Evolutionary conservation across 1,140 invertebrate genomes (phyloP), one percentile per base, ranked within the genome.

Genomic region (Ectropis grisescens): DNA sequence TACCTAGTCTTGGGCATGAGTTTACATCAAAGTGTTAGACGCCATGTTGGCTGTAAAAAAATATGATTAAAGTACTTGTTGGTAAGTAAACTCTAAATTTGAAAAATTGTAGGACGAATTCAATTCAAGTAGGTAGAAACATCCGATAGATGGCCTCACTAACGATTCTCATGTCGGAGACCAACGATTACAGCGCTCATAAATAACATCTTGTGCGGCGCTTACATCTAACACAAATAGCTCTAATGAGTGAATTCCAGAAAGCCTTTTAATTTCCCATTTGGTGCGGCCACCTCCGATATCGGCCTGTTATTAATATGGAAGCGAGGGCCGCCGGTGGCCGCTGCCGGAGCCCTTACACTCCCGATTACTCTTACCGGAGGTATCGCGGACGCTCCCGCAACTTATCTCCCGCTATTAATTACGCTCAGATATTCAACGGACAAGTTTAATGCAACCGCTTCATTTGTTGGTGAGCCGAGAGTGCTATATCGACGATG

Each of bases 231-330:
- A 40, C 53, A 68, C 65, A 67, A 76, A 76, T 76, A 60, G 61
- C 60, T 61, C 62, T 79, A 79, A 74, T 70, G 69, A 74, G 60
- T 51, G 54, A 56, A 71, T 64, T 60, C 56, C 57, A 67, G 65
- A 74, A 72, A 80, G 71, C 61, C 70, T 76, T 76, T 80, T 80
- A 76, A 80, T 80, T 80, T 71, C 66, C 64, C 70, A 75, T 80
- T 72, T 68, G 37, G 64, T 61, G 47, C 54, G 58, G 48, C 49
- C 61, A 60, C 57, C 51, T 47, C 46, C 49, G 74, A 76, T 74
- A 79, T 58, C 67, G 54, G 31, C 30, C 66, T 55, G 61, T 67
- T 76, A 76, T 76, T 76, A 79, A 79, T 76, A 74, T 53, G 68
- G 58, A 60, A 48, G 46, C 50, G 37, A 41, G 48, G 57, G 57